Conservation (phyloP, 1,140 invertebrate species). For the Trichogramma pretiosum region DNA sequence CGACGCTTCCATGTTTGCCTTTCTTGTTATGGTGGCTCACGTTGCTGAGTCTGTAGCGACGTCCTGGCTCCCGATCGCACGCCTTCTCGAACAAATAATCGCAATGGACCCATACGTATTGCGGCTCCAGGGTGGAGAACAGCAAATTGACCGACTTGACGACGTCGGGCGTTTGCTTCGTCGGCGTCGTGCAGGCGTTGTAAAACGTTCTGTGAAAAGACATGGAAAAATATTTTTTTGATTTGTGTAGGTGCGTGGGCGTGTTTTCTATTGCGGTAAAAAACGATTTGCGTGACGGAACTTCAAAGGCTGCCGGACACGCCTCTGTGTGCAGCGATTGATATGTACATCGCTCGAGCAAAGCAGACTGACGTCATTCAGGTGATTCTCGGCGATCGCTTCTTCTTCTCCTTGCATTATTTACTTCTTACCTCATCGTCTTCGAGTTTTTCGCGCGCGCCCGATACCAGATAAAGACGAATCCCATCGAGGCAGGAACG, state of each 20-base stretch:
- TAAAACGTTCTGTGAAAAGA: constrained; percentile 45
- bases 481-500: too few relatives aligned
- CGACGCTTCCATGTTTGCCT: not conserved
- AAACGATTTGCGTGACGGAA: too few relatives aligned
- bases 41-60: not conserved
- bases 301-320: too few relatives aligned
- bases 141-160: constrained; percentile 79
- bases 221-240: constrained; percentile 14
- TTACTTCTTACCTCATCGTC: too few relatives aligned
- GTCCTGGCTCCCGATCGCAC: constrained; percentile 45
- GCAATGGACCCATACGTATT: constrained; percentile 81
- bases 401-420: too few relatives aligned
- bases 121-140: constrained; percentile 75
- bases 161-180: constrained; percentile 48
- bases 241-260: not conserved
- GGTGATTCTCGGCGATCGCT: too few relatives aligned
- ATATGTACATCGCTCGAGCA: too few relatives aligned
- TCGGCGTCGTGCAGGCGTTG: constrained; percentile 36
- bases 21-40: not conserved
- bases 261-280: too few relatives aligned
- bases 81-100: constrained; percentile 61
- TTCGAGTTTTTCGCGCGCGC: too few relatives aligned
- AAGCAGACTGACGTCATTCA: too few relatives aligned
- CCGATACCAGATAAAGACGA: too few relatives aligned
- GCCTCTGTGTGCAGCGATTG: too few relatives aligned